These are phyloP conservation scores for Porites rus DNA, from an alignment of 92 coral and sea anemone species.

Conservation along the genomic window DNA sequence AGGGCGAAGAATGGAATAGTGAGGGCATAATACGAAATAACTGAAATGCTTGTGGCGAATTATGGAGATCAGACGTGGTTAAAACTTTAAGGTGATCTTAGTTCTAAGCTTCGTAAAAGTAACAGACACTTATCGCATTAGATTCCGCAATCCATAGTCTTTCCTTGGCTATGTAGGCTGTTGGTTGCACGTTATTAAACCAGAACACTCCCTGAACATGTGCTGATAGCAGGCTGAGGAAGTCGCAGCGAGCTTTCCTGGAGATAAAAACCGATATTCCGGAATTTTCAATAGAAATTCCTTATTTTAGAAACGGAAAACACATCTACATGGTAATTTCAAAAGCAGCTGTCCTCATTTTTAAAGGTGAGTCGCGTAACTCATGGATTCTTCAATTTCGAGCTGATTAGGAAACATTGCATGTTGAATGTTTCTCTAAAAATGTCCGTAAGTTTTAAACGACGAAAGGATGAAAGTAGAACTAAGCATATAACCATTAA, in stretches of 20 bases:
- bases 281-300: slow-evolving; percentile 14
- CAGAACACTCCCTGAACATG: slow-evolving; percentile 14
- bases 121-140: slow-evolving; percentile 18
- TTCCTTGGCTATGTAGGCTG: not conserved
- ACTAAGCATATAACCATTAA: not conserved
- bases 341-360: slow-evolving; percentile 22
- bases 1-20: not conserved
- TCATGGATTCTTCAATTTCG: not conserved
- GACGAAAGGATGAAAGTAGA: not conserved
- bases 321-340: slow-evolving; percentile 1
- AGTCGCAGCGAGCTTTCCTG: slow-evolving; percentile 6
- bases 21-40: not conserved
- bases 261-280: slow-evolving; percentile 19
- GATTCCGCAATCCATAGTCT: not conserved
- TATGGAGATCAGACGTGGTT: slow-evolving; percentile 39
- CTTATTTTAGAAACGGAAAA: slow-evolving; percentile 10
- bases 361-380: slow-evolving; percentile 22
- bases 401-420: slow-evolving; percentile 5
- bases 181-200: not conserved
- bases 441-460: not conserved
- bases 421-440: not conserved
- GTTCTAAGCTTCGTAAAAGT: not conserved
- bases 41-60: slow-evolving; percentile 23
- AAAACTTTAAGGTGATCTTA: slow-evolving; percentile 9
- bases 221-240: slow-evolving; percentile 14